Evolutionary conservation across 2,113 vertebrate genomes (phyloP).

Genomic region (Mirza zaza): DNA sequence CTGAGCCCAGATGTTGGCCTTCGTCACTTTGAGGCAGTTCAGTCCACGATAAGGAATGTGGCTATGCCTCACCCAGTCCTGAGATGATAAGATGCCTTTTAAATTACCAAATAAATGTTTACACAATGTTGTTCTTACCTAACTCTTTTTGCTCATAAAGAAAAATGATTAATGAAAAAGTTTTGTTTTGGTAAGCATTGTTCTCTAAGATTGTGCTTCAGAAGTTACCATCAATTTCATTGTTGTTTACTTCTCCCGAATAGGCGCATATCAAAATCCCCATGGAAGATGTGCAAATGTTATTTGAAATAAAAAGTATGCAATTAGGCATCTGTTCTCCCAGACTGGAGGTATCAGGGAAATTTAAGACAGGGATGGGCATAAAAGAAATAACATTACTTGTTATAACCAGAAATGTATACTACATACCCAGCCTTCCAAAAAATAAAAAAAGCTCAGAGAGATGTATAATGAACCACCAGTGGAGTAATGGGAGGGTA

Average conservation of each 20-base stretch:
- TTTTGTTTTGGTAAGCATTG: neutral
- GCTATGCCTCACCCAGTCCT: neutral
- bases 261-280: neutral
- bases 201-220: neutral
- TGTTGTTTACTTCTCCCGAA: neutral
- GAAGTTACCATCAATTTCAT: neutral
- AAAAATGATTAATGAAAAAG: neutral
- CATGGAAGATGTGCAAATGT: neutral
- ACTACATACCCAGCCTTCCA: fast-evolving
- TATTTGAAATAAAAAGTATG: neutral
- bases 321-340: neutral
- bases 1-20: neutral
- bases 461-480: neutral
- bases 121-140: neutral
- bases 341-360: neutral
- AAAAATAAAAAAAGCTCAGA: neutral
- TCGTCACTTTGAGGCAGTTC: neutral
- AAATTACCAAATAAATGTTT: neutral
- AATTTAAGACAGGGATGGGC: neutral
- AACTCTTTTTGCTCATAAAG: neutral
- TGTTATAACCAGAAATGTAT: neutral
- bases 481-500: neutral
- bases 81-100: neutral
- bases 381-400: neutral
- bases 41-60: neutral